Evolutionary conservation across 2,888 invertebrate species (phyloP), one percentile per base, ranked within the genome.

Genomic region (Cyclophora punctaria): DNA sequence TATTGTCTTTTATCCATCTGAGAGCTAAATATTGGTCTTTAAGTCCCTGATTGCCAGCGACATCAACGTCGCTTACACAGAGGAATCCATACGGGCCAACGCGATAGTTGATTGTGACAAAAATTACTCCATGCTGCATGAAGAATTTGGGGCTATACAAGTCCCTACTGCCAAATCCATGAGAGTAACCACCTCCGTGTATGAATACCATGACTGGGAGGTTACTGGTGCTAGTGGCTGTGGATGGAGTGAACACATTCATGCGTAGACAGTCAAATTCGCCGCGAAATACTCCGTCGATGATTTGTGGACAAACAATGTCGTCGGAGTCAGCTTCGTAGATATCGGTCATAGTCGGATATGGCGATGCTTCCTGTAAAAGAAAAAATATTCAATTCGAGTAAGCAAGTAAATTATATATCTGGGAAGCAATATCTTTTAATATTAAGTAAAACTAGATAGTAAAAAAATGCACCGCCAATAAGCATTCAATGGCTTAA

Each of bases 51-150:
- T 82, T 82, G 7, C 80, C 81, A 3, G 79, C 70, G 6, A 73
- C 62, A 44, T 69, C 65, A 4, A 71, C 67, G n/a, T 56, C 66
- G 45, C 72, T 69, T 1, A 80, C 63, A 45, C 79, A 79, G 75
- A 81, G 76, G 48, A 81, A 81, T 5, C 81, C 81, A 46, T 77
- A 81, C 0, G 75, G 66, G n/a, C 76, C 78, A 0, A 73, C 46
- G 4, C 81, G 65, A 48, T 82, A 78, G 48, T 73, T 78, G 0
- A 81, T 35, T 2, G 72, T 69, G 0, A 81, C 73, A 2, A 81
- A 44, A 34, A 81, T 70, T 33, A 82, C 65, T 33, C 76, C 69
- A 59, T 80, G 73, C 48, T 63, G 67, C 5, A 80, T 66, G 5
- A 80, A 53, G 47, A 63, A 77, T 46, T 58, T 69, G 3, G 81